phyloP scores from a whole-genome alignment of 2,113 vertebrate species.

The Athene noctua region DNA sequence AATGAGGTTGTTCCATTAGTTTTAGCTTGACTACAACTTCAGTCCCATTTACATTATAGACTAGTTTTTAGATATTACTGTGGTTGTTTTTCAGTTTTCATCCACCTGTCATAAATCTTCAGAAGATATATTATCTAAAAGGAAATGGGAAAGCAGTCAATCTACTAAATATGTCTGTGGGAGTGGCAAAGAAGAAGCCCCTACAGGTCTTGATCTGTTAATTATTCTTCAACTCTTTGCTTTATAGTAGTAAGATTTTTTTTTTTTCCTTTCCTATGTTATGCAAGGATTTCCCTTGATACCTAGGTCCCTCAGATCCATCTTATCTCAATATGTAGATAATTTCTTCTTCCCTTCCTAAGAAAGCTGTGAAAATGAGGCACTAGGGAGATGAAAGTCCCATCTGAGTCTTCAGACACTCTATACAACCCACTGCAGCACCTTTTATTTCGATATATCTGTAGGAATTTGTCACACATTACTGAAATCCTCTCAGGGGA shows the following conservation, averaged over 20 bases:
- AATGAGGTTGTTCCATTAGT: neutral
- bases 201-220: neutral
- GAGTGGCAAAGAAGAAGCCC: neutral
- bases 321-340: neutral
- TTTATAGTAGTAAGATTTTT: neutral
- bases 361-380: neutral
- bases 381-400: neutral
- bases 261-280: neutral
- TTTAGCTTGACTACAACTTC: neutral
- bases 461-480: conserved; percentile 35
- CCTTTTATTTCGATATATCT: conserved; percentile 10
- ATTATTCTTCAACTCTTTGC: neutral
- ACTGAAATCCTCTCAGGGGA: conserved; percentile 40
- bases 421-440: neutral
- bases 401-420: neutral
- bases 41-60: neutral
- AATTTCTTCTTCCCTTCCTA: neutral
- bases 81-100: neutral
- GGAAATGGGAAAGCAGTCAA: neutral
- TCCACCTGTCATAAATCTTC: neutral
- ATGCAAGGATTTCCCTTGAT: neutral
- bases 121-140: neutral
- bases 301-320: neutral
- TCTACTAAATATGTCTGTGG: neutral
- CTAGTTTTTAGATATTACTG: neutral